A percentile compares a stretch with the other conserved stretches of the same genome.
Conservation (phyloP, 1,140 invertebrate genomes). For the Scaptomyza montana region DNA sequence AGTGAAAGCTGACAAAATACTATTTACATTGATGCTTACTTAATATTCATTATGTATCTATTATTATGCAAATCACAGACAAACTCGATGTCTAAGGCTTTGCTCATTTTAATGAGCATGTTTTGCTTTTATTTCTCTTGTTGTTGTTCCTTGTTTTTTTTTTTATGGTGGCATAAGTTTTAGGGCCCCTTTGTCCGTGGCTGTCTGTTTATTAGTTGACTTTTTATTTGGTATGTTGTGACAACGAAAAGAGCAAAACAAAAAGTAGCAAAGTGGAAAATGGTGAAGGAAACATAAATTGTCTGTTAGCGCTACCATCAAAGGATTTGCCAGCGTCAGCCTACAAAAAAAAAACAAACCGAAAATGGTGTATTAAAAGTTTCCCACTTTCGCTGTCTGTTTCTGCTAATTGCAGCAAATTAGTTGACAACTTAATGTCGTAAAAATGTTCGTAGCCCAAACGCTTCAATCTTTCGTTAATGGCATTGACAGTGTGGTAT, state of each 20-base stretch:
- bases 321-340: constrained; percentile 56
- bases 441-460: constrained; percentile 73
- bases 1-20: background rate
- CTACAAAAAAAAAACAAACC: constrained; percentile 7
- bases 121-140: constrained; percentile 31
- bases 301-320: constrained; percentile 72
- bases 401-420: constrained; percentile 70
- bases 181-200: constrained; percentile 22
- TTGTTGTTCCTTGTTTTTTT: constrained; percentile 16
- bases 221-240: constrained; percentile 24
- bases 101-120: constrained; percentile 53
- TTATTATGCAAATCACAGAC: constrained; percentile 79
- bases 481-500: constrained; percentile 69
- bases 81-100: constrained; percentile 31
- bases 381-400: constrained; percentile 40
- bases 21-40: constrained; percentile 43
- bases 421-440: constrained; percentile 82
- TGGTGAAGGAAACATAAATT: constrained; percentile 53
- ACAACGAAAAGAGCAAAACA: constrained; percentile 4
- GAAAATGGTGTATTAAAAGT: constrained; percentile 22
- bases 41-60: constrained; percentile 72
- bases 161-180: constrained; percentile 32
- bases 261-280: constrained; percentile 14
- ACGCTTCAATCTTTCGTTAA: constrained; percentile 80
- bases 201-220: constrained; percentile 31